A percentile compares a stretch with the other conserved stretches of the same genome.
phyloP scores from a whole-genome alignment of 2,797 vertebrate species.

The Vireo griseus region DNA sequence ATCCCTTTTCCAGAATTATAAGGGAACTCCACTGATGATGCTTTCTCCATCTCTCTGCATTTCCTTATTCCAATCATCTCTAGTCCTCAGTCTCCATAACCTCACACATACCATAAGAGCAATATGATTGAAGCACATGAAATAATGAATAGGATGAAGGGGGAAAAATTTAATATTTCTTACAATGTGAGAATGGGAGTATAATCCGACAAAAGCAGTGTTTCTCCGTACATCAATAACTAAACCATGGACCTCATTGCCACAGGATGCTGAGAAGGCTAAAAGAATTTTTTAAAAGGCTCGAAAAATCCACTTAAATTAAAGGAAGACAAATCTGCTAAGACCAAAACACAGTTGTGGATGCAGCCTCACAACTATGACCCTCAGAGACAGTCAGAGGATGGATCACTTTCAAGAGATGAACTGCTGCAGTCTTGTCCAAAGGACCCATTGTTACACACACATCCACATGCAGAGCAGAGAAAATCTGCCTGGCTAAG shows the following conservation, averaged over 20 bases:
- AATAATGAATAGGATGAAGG: not conserved
- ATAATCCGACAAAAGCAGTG: not conserved
- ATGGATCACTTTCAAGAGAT: rapidly evolving
- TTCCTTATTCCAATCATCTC: not conserved
- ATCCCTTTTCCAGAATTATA: not conserved
- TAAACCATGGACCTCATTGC: not conserved
- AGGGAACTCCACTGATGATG: not conserved
- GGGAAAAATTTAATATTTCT: not conserved
- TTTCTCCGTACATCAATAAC: not conserved
- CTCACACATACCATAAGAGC: not conserved
- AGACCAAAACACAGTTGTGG: not conserved
- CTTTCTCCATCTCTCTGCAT: not conserved
- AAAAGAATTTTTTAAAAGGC: not conserved
- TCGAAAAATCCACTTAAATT: not conserved
- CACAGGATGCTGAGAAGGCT: not conserved
- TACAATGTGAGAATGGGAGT: not conserved
- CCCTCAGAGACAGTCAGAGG: not conserved
- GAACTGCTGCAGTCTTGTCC: not conserved
- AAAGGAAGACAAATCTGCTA: not conserved
- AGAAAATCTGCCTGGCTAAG: not conserved
- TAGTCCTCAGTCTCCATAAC: not conserved
- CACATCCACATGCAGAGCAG: not conserved
- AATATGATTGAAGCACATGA: not conserved
- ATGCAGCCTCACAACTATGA: not conserved
- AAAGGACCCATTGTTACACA: rapidly evolving